Evolutionary conservation across 1,140 invertebrate species (phyloP), one percentile per base, ranked within the genome.

Genomic region (Drosophila parvula): DNA sequence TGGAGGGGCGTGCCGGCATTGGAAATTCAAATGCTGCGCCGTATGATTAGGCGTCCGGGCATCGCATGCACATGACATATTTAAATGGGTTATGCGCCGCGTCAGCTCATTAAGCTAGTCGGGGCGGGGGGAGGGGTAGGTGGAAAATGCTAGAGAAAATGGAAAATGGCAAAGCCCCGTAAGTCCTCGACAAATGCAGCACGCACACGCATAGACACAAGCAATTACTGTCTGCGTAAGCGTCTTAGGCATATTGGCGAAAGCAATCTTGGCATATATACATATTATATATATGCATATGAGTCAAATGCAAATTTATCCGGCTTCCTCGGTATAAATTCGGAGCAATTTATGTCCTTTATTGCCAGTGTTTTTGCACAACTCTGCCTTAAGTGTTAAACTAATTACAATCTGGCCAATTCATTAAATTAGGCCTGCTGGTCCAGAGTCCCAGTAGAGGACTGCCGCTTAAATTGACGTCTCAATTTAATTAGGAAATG

Each of bases 1-100:
- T 84, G 43, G 73, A 78, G 83, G 76, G 50, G 74, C 55, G 60
- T 47, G 40, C 58, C 51, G 61, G 51, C 76, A 88, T 79, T 89
- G 83, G 67, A 83, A 83, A 88, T 88, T 89, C 84, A 84, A 89
- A 88, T 83, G 81, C 77, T 73, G 76, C 75, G 71, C 77, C 77
- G 73, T 84, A 61, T 83, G 83, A 86, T 88, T 86, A 86, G 82
- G 78, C 77, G 58, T 58, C 40, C 40, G 62, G 40, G 65, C 38
- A 51, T 47, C 22, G 43, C 65, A 86, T 86, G 83, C 79, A 89
- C 68, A 88, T 89, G 82, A 88, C 84, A 89, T 89, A 88, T 89
- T 78, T 89, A 88, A 88, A 79, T 86, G 82, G 83, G 82, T 83
- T 84, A 83, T 70, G 57, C 38, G 50, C 50, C 47, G 7, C 43